Evolutionary conservation across 53 echinoderm and acorn worm species (phyloP), one percentile per base, ranked within the genome.

Genomic region (Glandiceps talaboti): DNA sequence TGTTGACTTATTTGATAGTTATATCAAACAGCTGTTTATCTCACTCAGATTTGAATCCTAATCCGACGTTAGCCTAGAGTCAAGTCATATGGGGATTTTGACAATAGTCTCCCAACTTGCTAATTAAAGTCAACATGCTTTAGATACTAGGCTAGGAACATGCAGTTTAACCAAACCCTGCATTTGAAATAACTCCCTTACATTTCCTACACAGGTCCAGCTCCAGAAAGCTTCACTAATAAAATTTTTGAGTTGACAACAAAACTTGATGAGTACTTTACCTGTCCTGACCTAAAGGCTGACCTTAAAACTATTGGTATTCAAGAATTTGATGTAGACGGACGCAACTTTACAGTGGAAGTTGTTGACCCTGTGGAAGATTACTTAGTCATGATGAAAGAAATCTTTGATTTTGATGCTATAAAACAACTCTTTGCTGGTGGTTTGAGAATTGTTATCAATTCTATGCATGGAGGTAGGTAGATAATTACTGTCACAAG

Each of bases 401-500:
- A 95, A 74, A 95, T 95, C 78, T 95, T 95, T 90, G 92, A 95
- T 75, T 95, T 95, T 85, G 80, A 33, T 25, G 86, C 90, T 28
- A 79, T 95, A 45, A 95, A 88, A 81, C 79, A 83, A 26, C 81
- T 88, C 14, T 33, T 92, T 31, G 80, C 79, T 27, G 32, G 26
- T 78, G 32, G 25, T 0, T 32, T 93, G 74, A 95, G 92, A 78
- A 83, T 95, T 10, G 89, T 95, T 31, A 89, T 88, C 80, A 88
- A 95, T 83, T 33, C 96, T 20, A 95, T 95, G 96, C 96, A 95
- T 75, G 96, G 96, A 88, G 96, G 96, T 94, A 25, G 33, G 32
- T 31, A 20, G 20, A n/a, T n/a, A n/a, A n/a, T n/a, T n/a, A n/a
- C n/a, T n/a, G n/a, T n/a, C n/a, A n/a, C n/a, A n/a, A n/a, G n/a